Conservation (phyloP, 2,113 vertebrate species). For the Epinephelus moara region DNA sequence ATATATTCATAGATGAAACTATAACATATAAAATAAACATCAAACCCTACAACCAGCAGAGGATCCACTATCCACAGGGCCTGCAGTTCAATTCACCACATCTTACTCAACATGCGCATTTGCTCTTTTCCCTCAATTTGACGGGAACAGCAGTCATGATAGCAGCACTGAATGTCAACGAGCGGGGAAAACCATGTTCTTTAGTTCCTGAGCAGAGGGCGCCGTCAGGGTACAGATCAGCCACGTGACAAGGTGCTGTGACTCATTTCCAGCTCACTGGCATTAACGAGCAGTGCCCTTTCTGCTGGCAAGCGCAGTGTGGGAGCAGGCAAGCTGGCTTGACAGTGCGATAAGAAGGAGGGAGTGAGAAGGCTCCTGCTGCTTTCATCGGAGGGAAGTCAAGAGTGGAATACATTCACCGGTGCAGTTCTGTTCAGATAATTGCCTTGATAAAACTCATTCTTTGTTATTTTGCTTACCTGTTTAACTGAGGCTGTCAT, state of each 20-base stretch:
- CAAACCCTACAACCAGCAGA: conserved; percentile 6
- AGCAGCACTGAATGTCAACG: conserved; percentile 69
- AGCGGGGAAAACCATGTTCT: conserved; percentile 62
- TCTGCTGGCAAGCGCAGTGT: conserved; percentile 69
- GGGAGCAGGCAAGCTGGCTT: conserved; percentile 68
- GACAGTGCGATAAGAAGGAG: conserved; percentile 70
- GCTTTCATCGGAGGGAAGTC: conserved; percentile 74
- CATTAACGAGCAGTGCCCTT: conserved; percentile 80
- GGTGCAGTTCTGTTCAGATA: conserved; percentile 58
- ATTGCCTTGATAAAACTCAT: conserved; percentile 65
- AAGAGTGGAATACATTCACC: conserved; percentile 63
- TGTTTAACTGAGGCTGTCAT: conserved; percentile 62
- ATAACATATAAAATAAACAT: neutral
- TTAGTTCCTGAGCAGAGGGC: conserved; percentile 57
- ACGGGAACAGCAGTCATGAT: conserved; percentile 65
- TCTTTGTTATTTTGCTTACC: conserved; percentile 68
- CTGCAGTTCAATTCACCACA: conserved; percentile 12
- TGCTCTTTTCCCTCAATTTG: conserved; percentile 61
- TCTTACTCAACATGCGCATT: conserved; percentile 36
- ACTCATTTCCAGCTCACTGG: conserved; percentile 80
- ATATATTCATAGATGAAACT: neutral
- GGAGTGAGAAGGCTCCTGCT: conserved; percentile 71
- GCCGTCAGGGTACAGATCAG: conserved; percentile 54
- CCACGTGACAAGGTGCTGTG: conserved; percentile 73
- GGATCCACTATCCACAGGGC: neutral